Evolutionary conservation across 2,888 invertebrate species (phyloP), one percentile per base, ranked within the genome.

Genomic region (Lycaena phlaeas): DNA sequence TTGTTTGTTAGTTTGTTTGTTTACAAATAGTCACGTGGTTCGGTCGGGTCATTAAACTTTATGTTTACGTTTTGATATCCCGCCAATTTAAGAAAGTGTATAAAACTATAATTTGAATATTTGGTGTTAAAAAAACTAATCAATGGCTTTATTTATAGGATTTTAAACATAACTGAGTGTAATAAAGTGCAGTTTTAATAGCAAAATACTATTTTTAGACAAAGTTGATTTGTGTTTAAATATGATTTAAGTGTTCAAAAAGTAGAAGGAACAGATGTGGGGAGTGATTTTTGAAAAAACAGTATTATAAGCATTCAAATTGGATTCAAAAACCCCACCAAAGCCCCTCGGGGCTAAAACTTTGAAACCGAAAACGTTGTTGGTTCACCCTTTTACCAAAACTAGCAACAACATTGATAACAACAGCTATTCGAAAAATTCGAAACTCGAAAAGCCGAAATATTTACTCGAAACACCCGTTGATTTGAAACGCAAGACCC

Each of bases 281-380:
- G 7, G 34, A 11, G n/a, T n/a, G 18, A 34, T 11, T 2, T 25
- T 39, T 30, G 38, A 42, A 38, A 27, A 38, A 31, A 41, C 15
- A 28, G 18, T 27, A 12, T 6, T 3, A 36, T 41, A 57, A 75
- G 59, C 59, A 12, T 50, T 62, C 82, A 82, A 70, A 71, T 81
- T 82, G 82, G 82, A 75, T 81, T 44, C 73, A 53, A 57, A 43
- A 61, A 57, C 59, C 4, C 25, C 42, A 1, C 27, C 46, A 28
- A 70, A 66, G 81, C 81, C 82, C 82, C 69, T 70, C 1, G 41
- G 52, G 47, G 64, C 78, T 69, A 76, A 73, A 68, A 72, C 71
- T 61, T 40, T 40, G 4, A 40, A 34, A 3, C 18, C 45, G 0
- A 78, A 73, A 57, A 81, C 81, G 0, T 39, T 79, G 7, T 50